phyloP scores from a whole-genome alignment of 2,113 vertebrate genomes.

The Shinisaurus crocodilurus region DNA sequence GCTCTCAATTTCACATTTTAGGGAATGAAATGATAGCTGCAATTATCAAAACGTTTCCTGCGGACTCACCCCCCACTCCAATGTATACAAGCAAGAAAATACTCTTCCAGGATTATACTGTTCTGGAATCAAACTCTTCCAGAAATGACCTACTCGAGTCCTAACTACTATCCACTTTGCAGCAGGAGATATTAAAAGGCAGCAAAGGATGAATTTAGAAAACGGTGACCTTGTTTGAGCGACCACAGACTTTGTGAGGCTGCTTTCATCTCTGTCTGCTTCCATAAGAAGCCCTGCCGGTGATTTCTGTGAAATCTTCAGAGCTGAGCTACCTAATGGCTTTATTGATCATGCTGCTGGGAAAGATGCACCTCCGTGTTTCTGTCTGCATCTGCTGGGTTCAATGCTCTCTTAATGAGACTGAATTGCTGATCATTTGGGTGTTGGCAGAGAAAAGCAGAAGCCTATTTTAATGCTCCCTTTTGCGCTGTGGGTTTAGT shows the following conservation, averaged over 20 bases:
- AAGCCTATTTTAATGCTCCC: conserved; percentile 18
- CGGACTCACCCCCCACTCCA: no score
- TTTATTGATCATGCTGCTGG: conserved; percentile 8
- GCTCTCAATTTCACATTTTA: background rate
- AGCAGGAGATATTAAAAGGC: background rate
- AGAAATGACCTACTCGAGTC: background rate
- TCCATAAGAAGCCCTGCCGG: conserved; percentile 5
- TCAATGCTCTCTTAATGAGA: conserved; percentile 37
- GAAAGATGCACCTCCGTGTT: conserved; percentile 1
- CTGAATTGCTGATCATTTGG: fast-evolving
- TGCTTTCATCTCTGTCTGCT: conserved; percentile 3
- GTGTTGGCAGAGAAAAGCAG: background rate
- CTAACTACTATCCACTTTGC: background rate
- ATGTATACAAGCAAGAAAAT: background rate
- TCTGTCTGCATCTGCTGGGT: background rate
- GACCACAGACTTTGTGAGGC: background rate
- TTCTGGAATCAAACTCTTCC: background rate
- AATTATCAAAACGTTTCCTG: background rate
- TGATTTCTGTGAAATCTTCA: conserved; percentile 19
- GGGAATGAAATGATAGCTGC: background rate
- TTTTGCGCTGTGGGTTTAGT: background rate
- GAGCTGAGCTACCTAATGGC: conserved; percentile 18
- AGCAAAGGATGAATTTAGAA: background rate
- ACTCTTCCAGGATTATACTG: background rate
- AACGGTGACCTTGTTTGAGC: background rate